Conservation (phyloP, 2,888 invertebrate species). For the Troides aeacus region DNA sequence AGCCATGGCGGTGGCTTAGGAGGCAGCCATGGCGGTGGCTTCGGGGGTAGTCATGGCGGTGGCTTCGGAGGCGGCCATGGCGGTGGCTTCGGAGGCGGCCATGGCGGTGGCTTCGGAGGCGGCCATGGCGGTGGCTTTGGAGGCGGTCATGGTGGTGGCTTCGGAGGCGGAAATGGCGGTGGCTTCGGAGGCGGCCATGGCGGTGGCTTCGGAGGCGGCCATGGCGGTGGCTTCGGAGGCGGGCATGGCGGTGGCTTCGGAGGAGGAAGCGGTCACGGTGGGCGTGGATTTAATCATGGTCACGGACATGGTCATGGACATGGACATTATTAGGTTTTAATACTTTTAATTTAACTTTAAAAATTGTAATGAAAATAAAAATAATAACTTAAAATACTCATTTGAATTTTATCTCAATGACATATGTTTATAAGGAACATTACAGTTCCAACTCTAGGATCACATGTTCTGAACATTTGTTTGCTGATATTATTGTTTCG, state of each 20-base stretch:
- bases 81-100: conserved; percentile 30
- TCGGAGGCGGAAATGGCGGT: conserved; percentile 27
- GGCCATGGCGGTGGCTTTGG: conserved; percentile 20
- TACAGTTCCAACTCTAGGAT: too few species aligned
- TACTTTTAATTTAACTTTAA: not conserved
- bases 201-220: conserved; percentile 17
- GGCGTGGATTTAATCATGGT: conserved; percentile 26
- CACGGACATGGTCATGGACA: conserved; percentile 31
- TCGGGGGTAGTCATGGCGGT: not conserved
- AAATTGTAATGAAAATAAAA: too few species aligned
- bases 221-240: conserved; percentile 29
- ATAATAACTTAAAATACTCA: too few species aligned
- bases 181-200: conserved; percentile 23
- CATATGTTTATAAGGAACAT: too few species aligned
- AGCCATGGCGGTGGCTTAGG: conserved; percentile 29
- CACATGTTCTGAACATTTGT: too few species aligned
- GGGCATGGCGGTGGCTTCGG: conserved; percentile 31
- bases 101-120: conserved; percentile 30
- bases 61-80: conserved; percentile 16
- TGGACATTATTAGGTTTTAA: not conserved
- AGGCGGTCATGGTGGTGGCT: conserved; percentile 20
- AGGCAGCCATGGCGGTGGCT: conserved; percentile 11
- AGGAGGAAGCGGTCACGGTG: conserved; percentile 17
- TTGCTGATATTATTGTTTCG: too few species aligned
- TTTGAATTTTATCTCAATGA: too few species aligned